These are phyloP conservation scores for Prenolepis imparis DNA, from an alignment of 2,888 invertebrate genomes.

Conservation along the genomic window DNA sequence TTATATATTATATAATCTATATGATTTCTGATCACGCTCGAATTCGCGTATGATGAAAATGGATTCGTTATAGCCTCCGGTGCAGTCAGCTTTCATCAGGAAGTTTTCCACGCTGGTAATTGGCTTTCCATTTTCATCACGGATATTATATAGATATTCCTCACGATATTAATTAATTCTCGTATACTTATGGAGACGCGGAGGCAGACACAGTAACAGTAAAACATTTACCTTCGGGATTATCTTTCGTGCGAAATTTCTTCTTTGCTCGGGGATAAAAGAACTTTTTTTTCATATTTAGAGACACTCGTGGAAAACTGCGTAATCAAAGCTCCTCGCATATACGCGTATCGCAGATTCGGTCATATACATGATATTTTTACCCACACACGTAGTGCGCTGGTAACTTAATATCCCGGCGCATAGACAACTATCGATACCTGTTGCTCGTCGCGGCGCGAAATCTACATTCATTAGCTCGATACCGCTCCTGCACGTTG, in stretches of 20 bases:
- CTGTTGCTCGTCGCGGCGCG: conserved; percentile 70
- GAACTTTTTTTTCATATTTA: background rate
- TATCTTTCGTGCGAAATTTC: conserved; percentile 7
- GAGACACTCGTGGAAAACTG: background rate
- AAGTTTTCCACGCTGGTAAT: conserved; percentile 44
- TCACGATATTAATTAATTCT: conserved; percentile 31
- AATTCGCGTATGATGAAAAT: conserved; percentile 16
- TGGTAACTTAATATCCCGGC: conserved; percentile 75
- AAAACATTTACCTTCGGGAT: conserved; percentile 30
- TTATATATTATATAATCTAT: background rate
- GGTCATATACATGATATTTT: background rate
- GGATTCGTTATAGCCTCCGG: background rate
- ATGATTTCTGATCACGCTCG: conserved; percentile 8
- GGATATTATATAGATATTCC: background rate
- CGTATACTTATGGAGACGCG: background rate
- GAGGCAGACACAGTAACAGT: background rate
- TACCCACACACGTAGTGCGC: conserved; percentile 20
- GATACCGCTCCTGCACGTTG: conserved; percentile 61
- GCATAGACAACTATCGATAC: conserved; percentile 73
- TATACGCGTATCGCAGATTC: conserved; percentile 6
- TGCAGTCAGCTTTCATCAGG: conserved; percentile 49
- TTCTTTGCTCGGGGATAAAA: background rate
- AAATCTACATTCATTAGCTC: conserved; percentile 76
- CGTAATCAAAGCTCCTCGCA: conserved; percentile 26
- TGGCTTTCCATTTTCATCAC: conserved; percentile 46